These are phyloP conservation scores for Yponomeuta evonymella DNA, from an alignment of 2,888 invertebrate species.

Conservation along the genomic window DNA sequence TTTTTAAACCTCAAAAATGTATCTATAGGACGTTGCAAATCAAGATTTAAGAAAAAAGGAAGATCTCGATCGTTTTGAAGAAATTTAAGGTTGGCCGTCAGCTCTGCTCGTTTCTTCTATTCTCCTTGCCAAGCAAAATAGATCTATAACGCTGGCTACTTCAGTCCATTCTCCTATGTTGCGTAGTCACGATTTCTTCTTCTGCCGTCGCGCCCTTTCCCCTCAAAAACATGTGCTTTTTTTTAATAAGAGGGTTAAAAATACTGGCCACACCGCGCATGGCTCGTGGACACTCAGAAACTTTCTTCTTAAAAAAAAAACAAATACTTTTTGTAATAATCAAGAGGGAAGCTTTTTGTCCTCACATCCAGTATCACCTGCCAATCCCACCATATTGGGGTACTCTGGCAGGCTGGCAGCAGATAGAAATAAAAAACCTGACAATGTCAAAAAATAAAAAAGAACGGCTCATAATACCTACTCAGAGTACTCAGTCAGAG, in stretches of 20 bases:
- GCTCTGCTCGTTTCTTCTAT: too few species aligned
- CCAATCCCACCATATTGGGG: constrained; percentile 21
- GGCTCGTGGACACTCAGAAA: constrained; percentile 1
- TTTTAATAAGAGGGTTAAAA: neutral
- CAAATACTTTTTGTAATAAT: constrained; percentile 51
- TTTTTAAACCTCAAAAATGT: too few species aligned
- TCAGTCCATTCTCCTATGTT: too few species aligned
- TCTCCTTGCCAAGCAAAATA: too few species aligned
- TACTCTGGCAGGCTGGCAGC: neutral
- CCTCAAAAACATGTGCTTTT: neutral
- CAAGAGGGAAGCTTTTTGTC: constrained; percentile 44
- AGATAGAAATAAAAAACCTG: constrained; percentile 6
- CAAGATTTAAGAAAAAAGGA: too few species aligned
- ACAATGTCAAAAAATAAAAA: neutral
- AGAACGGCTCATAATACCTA: neutral
- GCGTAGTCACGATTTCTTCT: too few species aligned
- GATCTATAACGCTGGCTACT: too few species aligned
- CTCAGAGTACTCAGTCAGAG: neutral
- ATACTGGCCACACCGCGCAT: neutral
- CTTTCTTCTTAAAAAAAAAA: constrained; percentile 28
- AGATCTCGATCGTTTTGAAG: too few species aligned
- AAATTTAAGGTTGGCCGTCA: too few species aligned
- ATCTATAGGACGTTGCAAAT: too few species aligned
- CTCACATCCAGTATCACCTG: constrained; percentile 38
- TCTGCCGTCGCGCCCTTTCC: too few species aligned